These are phyloP conservation scores for Atta cephalotes DNA, from an alignment of 1,140 invertebrate genomes.

Conservation along the genomic window DNA sequence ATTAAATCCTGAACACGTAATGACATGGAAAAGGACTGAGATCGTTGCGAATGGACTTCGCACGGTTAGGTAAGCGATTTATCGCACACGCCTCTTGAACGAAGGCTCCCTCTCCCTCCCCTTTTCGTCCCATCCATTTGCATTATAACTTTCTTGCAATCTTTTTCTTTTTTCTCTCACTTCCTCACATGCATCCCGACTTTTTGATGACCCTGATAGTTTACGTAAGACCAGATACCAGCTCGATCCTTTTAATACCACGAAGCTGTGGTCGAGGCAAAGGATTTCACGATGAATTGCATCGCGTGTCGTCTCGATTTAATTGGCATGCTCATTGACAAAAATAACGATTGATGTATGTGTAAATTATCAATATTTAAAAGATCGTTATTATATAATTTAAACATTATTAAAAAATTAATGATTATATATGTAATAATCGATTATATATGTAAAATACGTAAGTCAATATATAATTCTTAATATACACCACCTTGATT, in stretches of 20 bases:
- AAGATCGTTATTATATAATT: background rate
- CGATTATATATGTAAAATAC: background rate
- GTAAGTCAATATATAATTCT: no score
- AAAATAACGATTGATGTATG: background rate
- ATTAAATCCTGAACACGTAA: slow-evolving; percentile 29
- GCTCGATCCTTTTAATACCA: slow-evolving; percentile 6
- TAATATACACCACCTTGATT: no score
- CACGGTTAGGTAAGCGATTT: slow-evolving; percentile 64
- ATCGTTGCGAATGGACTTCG: slow-evolving; percentile 47
- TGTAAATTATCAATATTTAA: background rate
- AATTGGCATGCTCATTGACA: background rate
- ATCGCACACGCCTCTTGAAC: slow-evolving; percentile 36
- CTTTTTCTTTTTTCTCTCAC: slow-evolving; percentile 33
- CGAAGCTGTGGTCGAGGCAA: background rate
- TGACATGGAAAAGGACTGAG: slow-evolving; percentile 21
- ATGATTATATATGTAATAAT: background rate
- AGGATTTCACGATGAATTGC: background rate
- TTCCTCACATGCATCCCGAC: background rate
- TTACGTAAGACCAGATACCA: slow-evolving; percentile 63
- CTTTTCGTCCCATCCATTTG: slow-evolving; percentile 26
- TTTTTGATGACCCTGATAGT: slow-evolving; percentile 59
- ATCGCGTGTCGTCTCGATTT: background rate
- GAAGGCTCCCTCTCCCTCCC: slow-evolving; percentile 1
- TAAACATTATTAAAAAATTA: background rate
- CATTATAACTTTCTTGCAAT: slow-evolving; percentile 57